A percentile compares a stretch with the other conserved stretches of the same genome.
Conservation (phyloP, 2,113 vertebrate species). For the Ursus arctos region DNA sequence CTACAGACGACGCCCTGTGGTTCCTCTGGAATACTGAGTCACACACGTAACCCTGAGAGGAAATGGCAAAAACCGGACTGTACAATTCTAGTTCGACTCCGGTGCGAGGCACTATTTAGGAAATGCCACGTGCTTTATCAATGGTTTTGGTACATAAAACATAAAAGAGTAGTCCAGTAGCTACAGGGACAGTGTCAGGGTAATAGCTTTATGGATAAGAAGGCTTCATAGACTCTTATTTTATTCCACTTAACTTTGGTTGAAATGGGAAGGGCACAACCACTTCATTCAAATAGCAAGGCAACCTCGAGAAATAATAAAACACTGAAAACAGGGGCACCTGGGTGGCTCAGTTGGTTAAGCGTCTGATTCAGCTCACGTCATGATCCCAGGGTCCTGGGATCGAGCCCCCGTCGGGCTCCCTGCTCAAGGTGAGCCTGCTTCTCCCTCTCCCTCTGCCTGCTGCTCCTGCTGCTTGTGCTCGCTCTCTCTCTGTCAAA, state of each 20-base stretch:
- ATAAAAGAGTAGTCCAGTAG: neutral
- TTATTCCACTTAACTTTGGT: neutral
- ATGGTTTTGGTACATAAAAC: slow-evolving; percentile 21
- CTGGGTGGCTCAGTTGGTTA: too few relatives aligned
- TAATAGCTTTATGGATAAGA: neutral
- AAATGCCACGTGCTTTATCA: slow-evolving; percentile 39
- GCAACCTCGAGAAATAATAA: slow-evolving; percentile 21
- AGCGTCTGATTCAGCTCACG: too few relatives aligned
- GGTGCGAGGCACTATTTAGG: neutral
- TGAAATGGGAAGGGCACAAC: neutral
- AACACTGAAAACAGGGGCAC: neutral
- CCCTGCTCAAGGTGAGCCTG: too few relatives aligned
- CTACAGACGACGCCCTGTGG: neutral
- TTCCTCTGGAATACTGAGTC: neutral
- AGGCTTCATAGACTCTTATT: slow-evolving; percentile 12
- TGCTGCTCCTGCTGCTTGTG: too few relatives aligned
- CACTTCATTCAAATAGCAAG: slow-evolving; percentile 7
- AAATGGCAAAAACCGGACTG: slow-evolving; percentile 24
- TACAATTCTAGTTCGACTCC: neutral
- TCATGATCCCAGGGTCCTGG: too few relatives aligned
- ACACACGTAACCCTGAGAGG: neutral
- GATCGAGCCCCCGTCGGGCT: too few relatives aligned
- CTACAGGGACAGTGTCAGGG: neutral
- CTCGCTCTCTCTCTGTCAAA: too few relatives aligned
- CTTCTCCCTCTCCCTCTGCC: too few relatives aligned